Percentiles rank a stretch among this genome's conserved stretches.
Evolutionary conservation across 1,140 invertebrate species (phyloP).

Genomic region (Idris sp.): DNA sequence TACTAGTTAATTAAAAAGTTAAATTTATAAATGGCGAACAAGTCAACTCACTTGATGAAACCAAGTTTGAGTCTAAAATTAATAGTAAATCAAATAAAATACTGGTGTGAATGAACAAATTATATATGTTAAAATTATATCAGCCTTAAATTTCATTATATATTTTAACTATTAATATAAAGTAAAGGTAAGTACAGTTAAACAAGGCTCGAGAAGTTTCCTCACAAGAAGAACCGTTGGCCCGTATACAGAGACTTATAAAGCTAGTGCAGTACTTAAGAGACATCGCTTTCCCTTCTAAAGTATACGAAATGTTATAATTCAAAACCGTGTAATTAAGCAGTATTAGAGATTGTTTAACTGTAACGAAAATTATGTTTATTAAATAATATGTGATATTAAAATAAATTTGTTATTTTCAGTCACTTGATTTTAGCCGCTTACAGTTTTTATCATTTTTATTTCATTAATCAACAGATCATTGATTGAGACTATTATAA

Average conservation of each 20-base stretch:
- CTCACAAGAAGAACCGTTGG: slow-evolving; percentile 42
- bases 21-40: too few relatives aligned
- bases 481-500: too few relatives aligned
- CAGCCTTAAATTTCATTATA: slow-evolving; percentile 20
- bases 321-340: slow-evolving; percentile 24
- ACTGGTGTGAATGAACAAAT: slow-evolving; percentile 5
- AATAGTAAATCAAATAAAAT: slow-evolving; percentile 3
- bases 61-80: too few relatives aligned
- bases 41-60: too few relatives aligned
- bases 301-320: slow-evolving; percentile 40
- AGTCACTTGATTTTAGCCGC: too few relatives aligned
- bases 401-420: too few relatives aligned
- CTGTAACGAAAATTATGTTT: too few relatives aligned
- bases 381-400: too few relatives aligned
- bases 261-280: slow-evolving; percentile 64
- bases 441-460: too few relatives aligned
- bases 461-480: too few relatives aligned
- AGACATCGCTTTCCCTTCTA: slow-evolving; percentile 28
- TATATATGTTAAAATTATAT: slow-evolving; percentile 5
- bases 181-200: slow-evolving; percentile 42
- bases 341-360: too few relatives aligned
- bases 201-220: slow-evolving; percentile 58
- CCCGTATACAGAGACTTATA: slow-evolving; percentile 56
- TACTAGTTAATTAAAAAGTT: too few relatives aligned
- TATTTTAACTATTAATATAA: slow-evolving; percentile 46